Conservation (phyloP, 2,888 invertebrate genomes). For the Eristalinus sepulchralis region DNA sequence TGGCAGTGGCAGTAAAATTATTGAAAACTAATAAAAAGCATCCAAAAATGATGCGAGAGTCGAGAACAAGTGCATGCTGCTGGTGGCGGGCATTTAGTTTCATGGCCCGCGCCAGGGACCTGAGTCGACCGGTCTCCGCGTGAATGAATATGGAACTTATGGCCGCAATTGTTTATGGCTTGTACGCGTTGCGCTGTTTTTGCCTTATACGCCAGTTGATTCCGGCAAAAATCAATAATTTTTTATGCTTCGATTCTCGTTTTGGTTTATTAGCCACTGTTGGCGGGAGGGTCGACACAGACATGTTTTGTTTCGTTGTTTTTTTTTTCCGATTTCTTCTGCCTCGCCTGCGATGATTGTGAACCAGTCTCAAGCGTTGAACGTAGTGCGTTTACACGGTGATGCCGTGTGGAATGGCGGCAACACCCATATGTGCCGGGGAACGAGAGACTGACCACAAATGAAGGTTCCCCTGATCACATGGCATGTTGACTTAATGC, state of each 20-base stretch:
- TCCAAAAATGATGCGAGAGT: conserved; percentile 11
- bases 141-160: conserved; percentile 59
- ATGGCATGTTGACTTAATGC: conserved; percentile 72
- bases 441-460: conserved; percentile 44
- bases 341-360: not conserved
- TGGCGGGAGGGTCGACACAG: not conserved
- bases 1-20: conserved; percentile 68
- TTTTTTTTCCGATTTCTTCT: conserved; percentile 4
- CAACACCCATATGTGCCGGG: conserved; percentile 19
- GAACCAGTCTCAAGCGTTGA: not conserved
- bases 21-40: conserved; percentile 42
- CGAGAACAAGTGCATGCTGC: not conserved
- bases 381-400: conserved; percentile 44
- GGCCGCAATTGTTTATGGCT: conserved; percentile 60
- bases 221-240: conserved; percentile 63
- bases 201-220: conserved; percentile 34
- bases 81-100: conserved; percentile 9
- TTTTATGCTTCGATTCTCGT: conserved; percentile 24
- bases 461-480: conserved; percentile 63
- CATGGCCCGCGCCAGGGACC: conserved; percentile 52
- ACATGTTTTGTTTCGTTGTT: conserved; percentile 27
- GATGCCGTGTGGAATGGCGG: not conserved
- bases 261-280: conserved; percentile 17
- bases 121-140: not conserved
- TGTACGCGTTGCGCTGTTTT: conserved; percentile 31